Evolutionary conservation across 2,797 vertebrate genomes (phyloP), one percentile per base, ranked within the genome.

Genomic region (Oryzias dopingdopingensis): DNA sequence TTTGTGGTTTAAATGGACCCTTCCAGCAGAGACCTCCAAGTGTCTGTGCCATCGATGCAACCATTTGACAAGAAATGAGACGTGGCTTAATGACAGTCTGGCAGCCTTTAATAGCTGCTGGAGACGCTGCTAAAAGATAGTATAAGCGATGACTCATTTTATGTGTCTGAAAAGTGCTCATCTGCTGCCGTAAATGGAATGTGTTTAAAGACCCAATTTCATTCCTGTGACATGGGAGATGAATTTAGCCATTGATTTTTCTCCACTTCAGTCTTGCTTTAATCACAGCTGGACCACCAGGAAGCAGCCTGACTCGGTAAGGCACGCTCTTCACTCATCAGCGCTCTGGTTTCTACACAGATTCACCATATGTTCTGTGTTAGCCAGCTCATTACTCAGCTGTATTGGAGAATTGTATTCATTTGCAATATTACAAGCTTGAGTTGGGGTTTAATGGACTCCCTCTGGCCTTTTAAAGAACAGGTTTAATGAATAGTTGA

Each of bases 221-320:
- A 72, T 82, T 52, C 67, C 72, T 73, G 67, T 56, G 79, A 84
- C 86, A 67, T 67, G 59, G 51, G 66, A 82, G 71, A 81, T 83
- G 67, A 87, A 87, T 85, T 76, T 62, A 73, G 44, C 57, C 74
- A 86, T 89, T 77, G 87, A 90, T 90, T 85, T 79, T 48, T 22
- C 29, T 20, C 16, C 29, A 16, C 61, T 26, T 50, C 59, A 59
- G 56, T 58, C 63, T 74, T 42, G 10, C 49, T 83, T 76, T 67
- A 76, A 83, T 86, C 69, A 74, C 58, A 67, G 69, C 59, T 70
- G 56, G 44, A 50, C 61, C 61, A 56, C 65, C 59, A 68, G 65
- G 64, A 66, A 63, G 49, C 57, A 42, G 40, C 56, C 45, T 45
- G 59, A 54, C 49, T 23, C 14, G 45, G 43, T 51, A 49, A 78